These are phyloP conservation scores for Bombus impatiens DNA, from an alignment of 1,140 invertebrate genomes.

Conservation along the genomic window DNA sequence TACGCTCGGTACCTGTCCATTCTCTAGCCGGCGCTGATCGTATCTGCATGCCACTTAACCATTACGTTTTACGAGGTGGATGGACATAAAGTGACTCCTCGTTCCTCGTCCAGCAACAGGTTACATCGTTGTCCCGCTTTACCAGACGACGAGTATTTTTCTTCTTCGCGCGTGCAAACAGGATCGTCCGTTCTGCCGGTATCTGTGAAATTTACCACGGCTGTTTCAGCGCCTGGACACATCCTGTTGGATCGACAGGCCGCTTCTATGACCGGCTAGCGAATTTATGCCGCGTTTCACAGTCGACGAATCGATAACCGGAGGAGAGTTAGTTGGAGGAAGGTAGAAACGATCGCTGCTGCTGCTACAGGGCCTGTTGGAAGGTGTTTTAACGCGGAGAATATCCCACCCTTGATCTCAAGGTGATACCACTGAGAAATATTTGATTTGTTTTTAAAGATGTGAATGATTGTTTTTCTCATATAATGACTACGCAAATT, in stretches of 20 bases:
- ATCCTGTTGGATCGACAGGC: conserved; percentile 34
- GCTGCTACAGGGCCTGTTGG: not conserved
- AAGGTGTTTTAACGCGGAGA: not conserved
- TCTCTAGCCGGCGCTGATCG: conserved; percentile 43
- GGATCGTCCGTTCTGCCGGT: conserved; percentile 3
- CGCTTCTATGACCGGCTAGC: not conserved
- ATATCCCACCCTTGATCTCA: not conserved
- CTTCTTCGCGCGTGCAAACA: not conserved
- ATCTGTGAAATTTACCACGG: conserved; percentile 55
- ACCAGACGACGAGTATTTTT: conserved; percentile 5
- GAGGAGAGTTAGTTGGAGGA: not conserved
- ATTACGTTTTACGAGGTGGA: conserved; percentile 66
- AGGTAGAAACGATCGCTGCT: not conserved
- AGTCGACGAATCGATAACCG: not conserved
- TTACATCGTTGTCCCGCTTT: conserved; percentile 52
- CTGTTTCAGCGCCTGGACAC: conserved; percentile 3
- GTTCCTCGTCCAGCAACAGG: conserved; percentile 53
- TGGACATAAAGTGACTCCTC: conserved; percentile 54
- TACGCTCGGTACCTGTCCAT: conserved; percentile 26
- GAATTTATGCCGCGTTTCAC: conserved; percentile 22
- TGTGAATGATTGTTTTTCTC: too few species aligned
- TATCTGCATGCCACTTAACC: conserved; percentile 60
- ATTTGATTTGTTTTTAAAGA: not conserved
- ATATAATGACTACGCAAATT: too few species aligned
- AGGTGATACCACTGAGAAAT: not conserved